Conservation (phyloP, 2,113 vertebrate genomes). For the Myiagra hebetior region DNA sequence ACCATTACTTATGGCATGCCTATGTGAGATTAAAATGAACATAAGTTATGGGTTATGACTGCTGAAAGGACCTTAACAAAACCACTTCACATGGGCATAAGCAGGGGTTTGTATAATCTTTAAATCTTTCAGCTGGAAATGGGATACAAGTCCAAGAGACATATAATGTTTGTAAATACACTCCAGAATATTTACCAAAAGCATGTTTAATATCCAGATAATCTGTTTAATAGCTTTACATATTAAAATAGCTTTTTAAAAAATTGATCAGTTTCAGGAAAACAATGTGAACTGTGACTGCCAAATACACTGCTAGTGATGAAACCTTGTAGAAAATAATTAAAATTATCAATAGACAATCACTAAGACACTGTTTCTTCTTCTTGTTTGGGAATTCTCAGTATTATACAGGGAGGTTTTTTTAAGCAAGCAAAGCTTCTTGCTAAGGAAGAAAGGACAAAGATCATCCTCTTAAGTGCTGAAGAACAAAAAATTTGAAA, state of each 20-base stretch:
- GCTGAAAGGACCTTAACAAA: background rate
- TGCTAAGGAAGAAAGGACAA: background rate
- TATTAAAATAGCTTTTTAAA: background rate
- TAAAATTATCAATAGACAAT: background rate
- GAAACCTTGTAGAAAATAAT: background rate
- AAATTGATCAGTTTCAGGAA: background rate
- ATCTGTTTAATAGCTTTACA: background rate
- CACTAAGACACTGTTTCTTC: background rate
- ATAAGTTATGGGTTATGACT: background rate
- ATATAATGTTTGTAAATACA: background rate
- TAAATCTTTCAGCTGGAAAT: background rate
- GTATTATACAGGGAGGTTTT: accelerated
- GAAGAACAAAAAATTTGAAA: background rate
- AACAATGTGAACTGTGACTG: background rate
- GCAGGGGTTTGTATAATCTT: background rate
- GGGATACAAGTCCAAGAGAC: background rate
- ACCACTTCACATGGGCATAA: background rate
- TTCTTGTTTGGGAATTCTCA: background rate
- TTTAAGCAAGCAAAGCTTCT: background rate
- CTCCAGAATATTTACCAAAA: background rate
- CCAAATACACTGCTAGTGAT: background rate
- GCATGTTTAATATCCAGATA: background rate
- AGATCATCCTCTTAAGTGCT: background rate
- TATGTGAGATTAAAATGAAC: background rate
- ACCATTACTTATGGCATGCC: background rate